A percentile compares a stretch with the other conserved stretches of the same genome.
These are phyloP conservation scores for Hemaris fuciformis DNA, from an alignment of 2,888 invertebrate species.

Conservation along the genomic window DNA sequence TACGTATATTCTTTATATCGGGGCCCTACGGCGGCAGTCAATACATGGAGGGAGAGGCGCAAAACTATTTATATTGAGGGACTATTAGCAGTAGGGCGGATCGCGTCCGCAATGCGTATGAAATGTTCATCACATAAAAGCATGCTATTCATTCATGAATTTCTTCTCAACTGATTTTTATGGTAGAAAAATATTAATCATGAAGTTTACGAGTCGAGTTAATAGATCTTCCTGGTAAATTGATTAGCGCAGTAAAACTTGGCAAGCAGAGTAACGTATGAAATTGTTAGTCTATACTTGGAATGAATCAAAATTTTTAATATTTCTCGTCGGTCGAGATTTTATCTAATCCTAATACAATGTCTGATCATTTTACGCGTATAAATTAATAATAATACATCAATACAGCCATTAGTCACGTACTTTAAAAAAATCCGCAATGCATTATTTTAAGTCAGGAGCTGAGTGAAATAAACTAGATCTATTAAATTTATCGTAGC, in stretches of 20 bases:
- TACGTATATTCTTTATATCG: background rate
- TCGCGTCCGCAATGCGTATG: background rate
- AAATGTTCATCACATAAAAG: background rate
- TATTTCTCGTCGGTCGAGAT: no score
- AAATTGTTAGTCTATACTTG: no score
- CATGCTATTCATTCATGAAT: background rate
- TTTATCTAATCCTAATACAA: no score
- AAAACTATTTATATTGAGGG: background rate
- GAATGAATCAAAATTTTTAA: no score
- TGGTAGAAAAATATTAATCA: background rate
- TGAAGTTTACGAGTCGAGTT: background rate
- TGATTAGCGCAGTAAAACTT: background rate
- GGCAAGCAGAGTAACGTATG: background rate
- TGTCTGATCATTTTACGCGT: no score
- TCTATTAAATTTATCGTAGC: no score
- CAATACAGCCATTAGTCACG: no score
- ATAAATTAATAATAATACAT: no score
- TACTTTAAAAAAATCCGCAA: no score
- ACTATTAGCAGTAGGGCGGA: background rate
- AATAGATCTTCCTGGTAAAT: background rate
- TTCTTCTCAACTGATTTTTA: background rate
- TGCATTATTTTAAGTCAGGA: no score
- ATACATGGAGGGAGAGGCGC: background rate
- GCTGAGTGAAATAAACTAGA: no score
- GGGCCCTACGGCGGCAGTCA: background rate